Conservation (phyloP, 2,113 vertebrate species). For the Spea bombifrons region DNA sequence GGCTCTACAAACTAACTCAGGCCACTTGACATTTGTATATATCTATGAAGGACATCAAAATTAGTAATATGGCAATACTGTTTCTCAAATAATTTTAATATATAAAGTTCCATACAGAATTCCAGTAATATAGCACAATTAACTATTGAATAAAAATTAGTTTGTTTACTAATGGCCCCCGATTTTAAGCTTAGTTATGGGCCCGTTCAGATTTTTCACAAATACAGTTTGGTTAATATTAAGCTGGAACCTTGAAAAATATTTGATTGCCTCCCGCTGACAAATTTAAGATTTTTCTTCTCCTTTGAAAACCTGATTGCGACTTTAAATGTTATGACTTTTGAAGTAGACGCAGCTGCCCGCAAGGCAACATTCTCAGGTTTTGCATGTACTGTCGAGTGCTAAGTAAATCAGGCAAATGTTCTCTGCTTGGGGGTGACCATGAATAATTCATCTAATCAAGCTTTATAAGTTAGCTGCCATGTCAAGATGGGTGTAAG, state of each 20-base stretch:
- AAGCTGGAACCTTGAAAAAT: constrained; percentile 13
- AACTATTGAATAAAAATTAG: no score
- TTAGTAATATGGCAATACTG: no score
- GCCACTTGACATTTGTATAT: no score
- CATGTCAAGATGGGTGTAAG: constrained; percentile 10
- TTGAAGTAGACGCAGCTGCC: constrained; percentile 21
- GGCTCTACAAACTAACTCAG: no score
- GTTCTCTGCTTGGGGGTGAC: neutral
- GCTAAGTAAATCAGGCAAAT: constrained; percentile 13
- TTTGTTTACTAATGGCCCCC: no score
- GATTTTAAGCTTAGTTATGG: no score
- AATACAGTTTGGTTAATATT: constrained; percentile 14
- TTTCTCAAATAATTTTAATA: no score
- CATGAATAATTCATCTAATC: constrained; percentile 46
- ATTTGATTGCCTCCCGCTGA: constrained; percentile 5
- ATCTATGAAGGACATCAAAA: no score
- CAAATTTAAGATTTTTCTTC: neutral
- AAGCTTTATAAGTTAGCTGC: constrained; percentile 12
- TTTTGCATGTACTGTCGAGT: neutral
- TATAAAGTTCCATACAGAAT: no score
- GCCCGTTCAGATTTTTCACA: no score
- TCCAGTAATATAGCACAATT: no score
- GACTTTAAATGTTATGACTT: constrained; percentile 15
- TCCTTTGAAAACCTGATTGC: constrained; percentile 1
- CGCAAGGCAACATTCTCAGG: neutral